phyloP scores from a whole-genome alignment of 1,140 invertebrate species.

The Zaprionus davidi region DNA sequence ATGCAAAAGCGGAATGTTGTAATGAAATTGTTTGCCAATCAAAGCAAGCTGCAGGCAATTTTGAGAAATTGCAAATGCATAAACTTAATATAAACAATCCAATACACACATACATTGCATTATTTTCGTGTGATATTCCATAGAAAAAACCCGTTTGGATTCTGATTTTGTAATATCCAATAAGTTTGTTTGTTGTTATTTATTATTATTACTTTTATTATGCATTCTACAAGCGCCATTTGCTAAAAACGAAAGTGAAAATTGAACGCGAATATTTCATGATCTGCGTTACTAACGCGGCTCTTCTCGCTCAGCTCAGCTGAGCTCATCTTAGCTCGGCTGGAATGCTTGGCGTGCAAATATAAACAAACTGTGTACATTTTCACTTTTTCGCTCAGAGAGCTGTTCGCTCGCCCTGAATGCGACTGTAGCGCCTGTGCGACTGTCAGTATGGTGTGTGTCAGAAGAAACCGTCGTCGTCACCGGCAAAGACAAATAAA shows the following conservation, averaged over 20 bases:
- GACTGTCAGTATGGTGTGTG: constrained; percentile 36
- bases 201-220: constrained; percentile 10
- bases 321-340: constrained; percentile 13
- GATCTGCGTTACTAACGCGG: constrained; percentile 39
- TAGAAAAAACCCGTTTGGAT: neutral
- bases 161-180: constrained; percentile 56
- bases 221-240: constrained; percentile 26
- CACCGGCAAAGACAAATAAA: constrained; percentile 68
- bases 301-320: constrained; percentile 8
- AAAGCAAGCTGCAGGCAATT: neutral
- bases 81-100: neutral
- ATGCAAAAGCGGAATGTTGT: neutral
- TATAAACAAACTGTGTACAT: constrained; percentile 77
- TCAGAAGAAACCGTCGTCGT: constrained; percentile 45
- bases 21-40: neutral
- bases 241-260: constrained; percentile 72
- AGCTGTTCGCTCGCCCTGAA: constrained; percentile 20
- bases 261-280: constrained; percentile 74
- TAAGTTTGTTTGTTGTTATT: neutral
- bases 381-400: constrained; percentile 68
- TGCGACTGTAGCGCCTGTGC: constrained; percentile 3
- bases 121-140: neutral
- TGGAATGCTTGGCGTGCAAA: constrained; percentile 62
- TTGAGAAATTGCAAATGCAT: neutral
- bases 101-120: neutral